phyloP scores from a whole-genome alignment of 2,888 invertebrate genomes.

The Orthosia gothica region DNA sequence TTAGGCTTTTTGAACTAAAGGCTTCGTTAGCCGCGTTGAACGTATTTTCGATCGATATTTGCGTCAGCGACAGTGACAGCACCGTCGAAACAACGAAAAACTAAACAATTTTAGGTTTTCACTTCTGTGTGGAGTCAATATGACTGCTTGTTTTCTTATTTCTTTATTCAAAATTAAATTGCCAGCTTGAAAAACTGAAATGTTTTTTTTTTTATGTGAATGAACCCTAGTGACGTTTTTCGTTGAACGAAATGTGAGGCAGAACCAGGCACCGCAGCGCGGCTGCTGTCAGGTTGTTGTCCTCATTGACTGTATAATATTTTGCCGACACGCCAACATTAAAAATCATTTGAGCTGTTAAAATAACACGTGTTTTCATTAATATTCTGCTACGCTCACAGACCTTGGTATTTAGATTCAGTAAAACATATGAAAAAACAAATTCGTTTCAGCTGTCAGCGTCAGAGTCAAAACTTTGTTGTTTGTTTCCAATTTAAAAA shows the following conservation, averaged over 20 bases:
- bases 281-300: background rate
- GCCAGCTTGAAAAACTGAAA: too few relatives aligned
- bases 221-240: too few relatives aligned
- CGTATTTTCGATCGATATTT: too few relatives aligned
- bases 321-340: background rate
- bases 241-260: background rate
- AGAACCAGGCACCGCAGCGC: background rate
- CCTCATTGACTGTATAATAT: conserved; percentile 3
- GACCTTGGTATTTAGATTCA: background rate
- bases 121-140: too few relatives aligned
- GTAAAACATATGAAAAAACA: background rate
- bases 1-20: too few relatives aligned
- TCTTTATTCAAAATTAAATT: too few relatives aligned
- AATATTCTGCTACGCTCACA: background rate
- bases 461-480: background rate
- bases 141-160: too few relatives aligned
- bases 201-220: too few relatives aligned
- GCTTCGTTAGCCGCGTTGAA: too few relatives aligned
- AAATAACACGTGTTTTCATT: conserved; percentile 10
- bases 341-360: background rate
- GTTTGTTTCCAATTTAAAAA: conserved; percentile 8
- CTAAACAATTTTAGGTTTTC: too few relatives aligned
- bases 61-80: too few relatives aligned
- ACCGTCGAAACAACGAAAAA: too few relatives aligned
- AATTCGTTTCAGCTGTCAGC: background rate